phyloP scores from a whole-genome alignment of 2,888 invertebrate species.

The Acanthacorydalis orientalis region DNA sequence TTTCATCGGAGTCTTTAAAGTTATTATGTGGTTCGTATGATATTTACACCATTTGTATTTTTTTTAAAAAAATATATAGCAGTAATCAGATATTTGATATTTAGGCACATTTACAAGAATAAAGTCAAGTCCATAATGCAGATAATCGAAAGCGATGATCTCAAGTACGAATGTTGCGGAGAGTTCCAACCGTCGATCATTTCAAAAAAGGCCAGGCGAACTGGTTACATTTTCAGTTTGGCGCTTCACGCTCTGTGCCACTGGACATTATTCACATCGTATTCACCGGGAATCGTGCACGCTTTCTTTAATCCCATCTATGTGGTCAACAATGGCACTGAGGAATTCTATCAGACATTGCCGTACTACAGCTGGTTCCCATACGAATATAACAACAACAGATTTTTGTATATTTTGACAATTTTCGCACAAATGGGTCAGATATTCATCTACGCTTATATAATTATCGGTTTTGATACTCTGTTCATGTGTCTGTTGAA shows the following conservation, averaged over 20 bases:
- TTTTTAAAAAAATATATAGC: too few relatives aligned
- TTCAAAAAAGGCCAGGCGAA: conserved; percentile 13
- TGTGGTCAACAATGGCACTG: conserved; percentile 2
- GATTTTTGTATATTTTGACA: conserved; percentile 17
- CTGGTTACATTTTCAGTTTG: conserved; percentile 16
- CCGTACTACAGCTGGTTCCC: conserved; percentile 20
- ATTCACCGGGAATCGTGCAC: conserved; percentile 15
- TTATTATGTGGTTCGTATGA: conserved; percentile 16
- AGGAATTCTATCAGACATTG: conserved; percentile 12
- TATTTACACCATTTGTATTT: too few relatives aligned
- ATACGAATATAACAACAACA: conserved; percentile 16
- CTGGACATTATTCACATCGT: conserved; percentile 17
- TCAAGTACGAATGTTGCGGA: conserved; percentile 14
- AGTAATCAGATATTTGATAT: too few relatives aligned
- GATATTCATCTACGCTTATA: conserved; percentile 19
- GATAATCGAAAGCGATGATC: conserved; percentile 14
- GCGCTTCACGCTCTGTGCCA: conserved; percentile 17
- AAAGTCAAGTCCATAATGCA: conserved; percentile 12
- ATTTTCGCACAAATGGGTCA: conserved; percentile 19
- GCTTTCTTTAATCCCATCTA: too few relatives aligned
- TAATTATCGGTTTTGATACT: conserved; percentile 20
- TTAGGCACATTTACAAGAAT: too few relatives aligned
- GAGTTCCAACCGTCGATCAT: conserved; percentile 14
- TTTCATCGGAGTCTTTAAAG: conserved; percentile 20
- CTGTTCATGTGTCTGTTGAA: conserved; percentile 22